Evolutionary conservation across 2,797 vertebrate genomes (phyloP).

Genomic region (Muscicapa comitata): DNA sequence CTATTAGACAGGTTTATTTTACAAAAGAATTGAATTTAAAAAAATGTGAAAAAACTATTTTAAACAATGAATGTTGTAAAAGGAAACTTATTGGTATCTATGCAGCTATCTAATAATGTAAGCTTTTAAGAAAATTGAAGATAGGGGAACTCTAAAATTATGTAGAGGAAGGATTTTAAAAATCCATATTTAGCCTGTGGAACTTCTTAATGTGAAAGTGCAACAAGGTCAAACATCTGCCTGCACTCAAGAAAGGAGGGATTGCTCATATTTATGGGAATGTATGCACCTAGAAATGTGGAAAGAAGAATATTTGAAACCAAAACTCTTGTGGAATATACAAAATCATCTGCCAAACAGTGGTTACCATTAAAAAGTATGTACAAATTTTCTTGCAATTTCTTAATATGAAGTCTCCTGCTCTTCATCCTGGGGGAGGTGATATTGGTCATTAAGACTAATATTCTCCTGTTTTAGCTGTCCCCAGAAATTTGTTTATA

Average conservation of each 20-base stretch:
- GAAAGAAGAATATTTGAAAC: neutral
- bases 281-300: neutral
- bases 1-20: neutral
- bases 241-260: neutral
- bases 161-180: neutral
- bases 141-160: neutral
- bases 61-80: neutral
- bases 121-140: neutral
- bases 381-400: neutral
- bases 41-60: neutral
- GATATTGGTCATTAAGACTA: neutral
- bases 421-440: neutral
- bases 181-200: neutral
- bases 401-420: neutral
- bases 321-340: neutral
- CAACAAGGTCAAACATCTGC: neutral
- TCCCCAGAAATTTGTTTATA: neutral
- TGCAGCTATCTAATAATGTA: neutral
- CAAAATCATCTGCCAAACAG: neutral
- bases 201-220: neutral
- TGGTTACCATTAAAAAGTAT: neutral
- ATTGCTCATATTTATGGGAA: neutral
- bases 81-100: neutral
- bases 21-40: neutral
- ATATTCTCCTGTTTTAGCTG: neutral